phyloP scores from a whole-genome alignment of 2,797 vertebrate species.

The Pseudomugil gertrudae region DNA sequence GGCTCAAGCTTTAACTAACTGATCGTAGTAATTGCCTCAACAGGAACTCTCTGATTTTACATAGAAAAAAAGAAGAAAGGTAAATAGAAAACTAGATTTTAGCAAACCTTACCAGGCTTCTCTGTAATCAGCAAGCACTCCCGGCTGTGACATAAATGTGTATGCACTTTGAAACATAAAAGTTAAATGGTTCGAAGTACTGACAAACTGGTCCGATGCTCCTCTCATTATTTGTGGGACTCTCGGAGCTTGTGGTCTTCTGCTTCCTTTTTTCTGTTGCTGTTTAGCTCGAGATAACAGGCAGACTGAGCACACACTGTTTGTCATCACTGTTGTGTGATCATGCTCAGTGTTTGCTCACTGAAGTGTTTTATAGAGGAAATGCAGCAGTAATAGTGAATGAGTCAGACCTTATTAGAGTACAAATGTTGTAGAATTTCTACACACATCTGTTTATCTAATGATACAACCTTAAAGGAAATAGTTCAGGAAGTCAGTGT shows the following conservation, averaged over 20 bases:
- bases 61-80: too few species aligned
- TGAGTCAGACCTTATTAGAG: not conserved
- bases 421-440: not conserved
- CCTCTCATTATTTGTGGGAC: conserved; percentile 13
- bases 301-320: conserved; percentile 10
- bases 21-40: too few species aligned
- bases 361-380: conserved; percentile 21
- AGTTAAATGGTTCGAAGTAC: not conserved
- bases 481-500: not conserved
- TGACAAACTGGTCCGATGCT: not conserved
- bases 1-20: too few species aligned
- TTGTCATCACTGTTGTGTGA: conserved; percentile 21
- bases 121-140: too few species aligned
- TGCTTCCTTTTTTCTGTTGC: conserved; percentile 28
- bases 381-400: not conserved
- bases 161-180: not conserved
- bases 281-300: conserved; percentile 40
- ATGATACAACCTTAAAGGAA: not conserved
- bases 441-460: not conserved
- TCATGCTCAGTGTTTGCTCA: conserved; percentile 5
- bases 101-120: too few species aligned
- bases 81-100: too few species aligned
- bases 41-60: too few species aligned
- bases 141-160: too few species aligned
- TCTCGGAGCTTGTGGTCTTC: not conserved